A percentile compares a stretch with the other conserved stretches of the same genome.
These are phyloP conservation scores for Philaethria dido DNA, from an alignment of 2,888 invertebrate species.

Conservation along the genomic window DNA sequence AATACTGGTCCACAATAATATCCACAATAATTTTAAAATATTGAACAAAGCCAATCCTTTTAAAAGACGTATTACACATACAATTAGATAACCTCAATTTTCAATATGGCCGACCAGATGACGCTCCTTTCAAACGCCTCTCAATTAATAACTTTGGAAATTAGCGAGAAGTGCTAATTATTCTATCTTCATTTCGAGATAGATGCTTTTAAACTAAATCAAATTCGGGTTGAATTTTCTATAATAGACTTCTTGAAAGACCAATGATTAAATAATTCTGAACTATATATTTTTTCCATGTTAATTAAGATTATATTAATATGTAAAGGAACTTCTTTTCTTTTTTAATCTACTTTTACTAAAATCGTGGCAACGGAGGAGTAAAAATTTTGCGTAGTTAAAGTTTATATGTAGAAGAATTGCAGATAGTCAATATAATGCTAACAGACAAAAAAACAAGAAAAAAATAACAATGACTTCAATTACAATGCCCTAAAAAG, in stretches of 20 bases:
- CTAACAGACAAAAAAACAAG: too few relatives aligned
- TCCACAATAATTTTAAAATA: not conserved
- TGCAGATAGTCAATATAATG: too few relatives aligned
- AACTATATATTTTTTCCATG: not conserved
- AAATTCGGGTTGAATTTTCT: conserved; percentile 46
- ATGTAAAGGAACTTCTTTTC: not conserved
- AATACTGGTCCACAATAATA: too few relatives aligned
- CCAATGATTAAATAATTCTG: not conserved
- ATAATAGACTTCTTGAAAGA: conserved; percentile 18
- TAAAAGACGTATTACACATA: conserved; percentile 43
- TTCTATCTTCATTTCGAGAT: conserved; percentile 65
- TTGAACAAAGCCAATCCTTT: conserved; percentile 33
- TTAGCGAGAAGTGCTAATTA: conserved; percentile 76
- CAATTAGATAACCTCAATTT: conserved; percentile 47
- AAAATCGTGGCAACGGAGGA: too few relatives aligned
- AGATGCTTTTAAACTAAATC: conserved; percentile 45
- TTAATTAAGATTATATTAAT: not conserved
- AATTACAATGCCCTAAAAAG: too few relatives aligned
- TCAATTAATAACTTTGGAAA: conserved; percentile 80
- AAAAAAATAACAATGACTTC: too few relatives aligned
- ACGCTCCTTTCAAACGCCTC: conserved; percentile 70
- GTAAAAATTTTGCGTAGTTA: too few relatives aligned
- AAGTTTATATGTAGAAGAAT: too few relatives aligned
- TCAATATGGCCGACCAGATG: conserved; percentile 62
- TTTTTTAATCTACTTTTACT: too few relatives aligned